Evolutionary conservation across 2,113 vertebrate species (phyloP).

Genomic region (Coturnix japonica): DNA sequence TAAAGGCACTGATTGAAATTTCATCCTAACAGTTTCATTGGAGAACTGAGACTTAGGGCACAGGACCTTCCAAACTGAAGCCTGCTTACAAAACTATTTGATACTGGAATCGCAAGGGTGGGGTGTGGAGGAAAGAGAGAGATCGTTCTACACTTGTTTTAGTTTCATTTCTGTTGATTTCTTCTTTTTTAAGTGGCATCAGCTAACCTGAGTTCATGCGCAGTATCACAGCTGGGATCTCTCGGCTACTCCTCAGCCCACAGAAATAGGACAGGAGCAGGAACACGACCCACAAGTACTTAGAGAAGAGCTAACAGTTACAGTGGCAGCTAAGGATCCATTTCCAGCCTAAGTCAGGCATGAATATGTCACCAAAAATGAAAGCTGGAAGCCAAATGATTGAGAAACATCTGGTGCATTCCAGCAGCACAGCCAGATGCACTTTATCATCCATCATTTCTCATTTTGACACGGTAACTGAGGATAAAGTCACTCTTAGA

Average conservation of each 20-base stretch:
- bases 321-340: not conserved
- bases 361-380: not conserved
- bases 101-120: not conserved
- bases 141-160: not conserved
- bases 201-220: not conserved
- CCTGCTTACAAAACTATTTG: not conserved
- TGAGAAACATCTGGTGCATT: constrained; percentile 25
- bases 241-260: not conserved
- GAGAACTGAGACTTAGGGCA: not conserved
- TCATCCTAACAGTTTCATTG: not conserved
- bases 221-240: not conserved
- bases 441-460: constrained; percentile 31
- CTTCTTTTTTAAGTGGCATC: not conserved
- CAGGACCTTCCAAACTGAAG: not conserved
- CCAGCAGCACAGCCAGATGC: not conserved
- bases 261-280: not conserved
- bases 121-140: not conserved
- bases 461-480: constrained; percentile 5
- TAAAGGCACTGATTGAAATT: not conserved
- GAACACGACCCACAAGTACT: not conserved
- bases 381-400: not conserved
- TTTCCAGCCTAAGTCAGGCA: not conserved
- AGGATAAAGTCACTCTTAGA: constrained; percentile 1
- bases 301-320: not conserved
- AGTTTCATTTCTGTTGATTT: no score